Percentiles rank a stretch among this genome's conserved stretches.
Conservation (phyloP, 2,797 vertebrate species). For the Pithecia hirsuta region DNA sequence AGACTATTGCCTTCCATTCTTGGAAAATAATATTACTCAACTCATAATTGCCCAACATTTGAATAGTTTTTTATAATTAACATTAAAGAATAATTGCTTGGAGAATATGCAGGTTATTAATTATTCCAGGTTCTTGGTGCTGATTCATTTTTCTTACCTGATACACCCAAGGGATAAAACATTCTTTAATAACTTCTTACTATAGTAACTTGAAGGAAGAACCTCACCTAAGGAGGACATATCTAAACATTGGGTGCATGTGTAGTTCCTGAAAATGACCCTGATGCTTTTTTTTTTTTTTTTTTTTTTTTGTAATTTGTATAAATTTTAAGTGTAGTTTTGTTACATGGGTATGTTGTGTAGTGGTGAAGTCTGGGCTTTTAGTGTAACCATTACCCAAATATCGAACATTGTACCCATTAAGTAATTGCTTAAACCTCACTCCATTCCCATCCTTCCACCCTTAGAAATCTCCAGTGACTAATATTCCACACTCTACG, state of each 20-base stretch:
- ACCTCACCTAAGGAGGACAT: background rate
- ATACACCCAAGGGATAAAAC: background rate
- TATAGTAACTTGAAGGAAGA: background rate
- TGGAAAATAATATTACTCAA: background rate
- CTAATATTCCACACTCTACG: background rate
- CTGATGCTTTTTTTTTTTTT: background rate
- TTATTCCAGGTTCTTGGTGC: background rate
- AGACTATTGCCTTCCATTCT: background rate
- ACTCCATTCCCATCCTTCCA: background rate
- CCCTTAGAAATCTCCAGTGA: background rate
- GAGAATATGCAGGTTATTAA: background rate
- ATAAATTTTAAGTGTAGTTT: background rate
- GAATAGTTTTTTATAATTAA: background rate
- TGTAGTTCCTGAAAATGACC: background rate
- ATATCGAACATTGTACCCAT: background rate
- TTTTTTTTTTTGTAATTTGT: background rate
- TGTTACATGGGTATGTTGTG: background rate
- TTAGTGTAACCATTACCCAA: background rate
- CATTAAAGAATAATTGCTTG: background rate
- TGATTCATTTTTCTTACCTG: background rate
- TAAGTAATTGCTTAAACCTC: background rate
- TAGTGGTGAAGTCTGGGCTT: background rate
- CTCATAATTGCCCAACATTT: background rate
- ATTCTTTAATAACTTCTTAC: background rate
- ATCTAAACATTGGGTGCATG: background rate